Evolutionary conservation across 2,113 vertebrate species (phyloP), one percentile per base, ranked within the genome.

Genomic region (Epinephelus fuscoguttatus): DNA sequence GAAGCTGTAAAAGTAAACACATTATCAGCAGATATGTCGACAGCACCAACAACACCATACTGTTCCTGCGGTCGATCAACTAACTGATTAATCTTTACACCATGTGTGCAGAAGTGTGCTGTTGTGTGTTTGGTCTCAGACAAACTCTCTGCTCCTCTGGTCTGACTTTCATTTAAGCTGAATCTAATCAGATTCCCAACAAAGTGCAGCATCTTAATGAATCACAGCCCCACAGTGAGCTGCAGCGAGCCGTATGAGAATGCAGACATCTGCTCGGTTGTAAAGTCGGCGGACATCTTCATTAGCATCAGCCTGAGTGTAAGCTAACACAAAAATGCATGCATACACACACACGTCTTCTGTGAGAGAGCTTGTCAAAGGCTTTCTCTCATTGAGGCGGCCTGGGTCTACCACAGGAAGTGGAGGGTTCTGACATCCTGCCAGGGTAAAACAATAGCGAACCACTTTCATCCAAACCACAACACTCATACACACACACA

Each of bases 191-290:
- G 1, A 88, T 63, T 72, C 70, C 78, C 77, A 77, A 84, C 74
- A 80, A 85, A 85, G 69, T 52, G 70, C 56, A 88, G 67, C 74
- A 67, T 80, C 86, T 70, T 80, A 81, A 91, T 86, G 85, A 90
- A 77, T 87, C 81, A 61, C 81, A 77, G 6, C 70, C 21, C 25
- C 67, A 71, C 71, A 66, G 70, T 11, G 52, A 71, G 81, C 74
- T 42, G 72, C 74, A 75, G 68, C 2, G 68, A 81, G 86, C 78
- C 83, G 37, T 57, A 19, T 11, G 68, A 76, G 74, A 73, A 76
- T 49, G 9, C 75, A 82, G 84, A 84, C 87, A 91, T 89, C 86
- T 91, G 88, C 72, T 92, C 72, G 1, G 17, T 17, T 78, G 72
- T 68, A 76, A 75, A 86, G 63, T 67, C 80, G 83, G 76, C 66